Evolutionary conservation across 2,888 invertebrate genomes (phyloP).

Genomic region (Elgonia sp.): DNA sequence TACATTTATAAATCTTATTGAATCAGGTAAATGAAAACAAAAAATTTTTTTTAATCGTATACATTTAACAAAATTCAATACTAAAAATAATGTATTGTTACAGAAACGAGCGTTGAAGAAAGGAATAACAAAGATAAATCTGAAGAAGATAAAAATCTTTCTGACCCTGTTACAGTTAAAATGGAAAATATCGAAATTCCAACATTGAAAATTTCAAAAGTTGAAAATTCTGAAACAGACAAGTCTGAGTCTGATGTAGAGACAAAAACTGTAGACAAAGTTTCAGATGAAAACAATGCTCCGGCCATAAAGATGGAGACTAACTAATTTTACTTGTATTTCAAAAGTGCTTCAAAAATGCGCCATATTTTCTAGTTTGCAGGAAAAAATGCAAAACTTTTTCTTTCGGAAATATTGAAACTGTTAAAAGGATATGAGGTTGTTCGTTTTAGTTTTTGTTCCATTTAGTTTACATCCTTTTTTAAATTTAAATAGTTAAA

Average conservation of each 20-base stretch:
- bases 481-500: no score
- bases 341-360: background rate
- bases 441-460: no score
- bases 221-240: background rate
- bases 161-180: background rate
- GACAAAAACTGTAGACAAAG: background rate
- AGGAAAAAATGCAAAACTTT: no score
- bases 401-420: no score
- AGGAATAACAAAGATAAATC: background rate
- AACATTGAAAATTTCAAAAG: no score
- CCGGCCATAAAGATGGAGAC: background rate
- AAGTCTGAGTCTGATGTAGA: background rate
- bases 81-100: background rate
- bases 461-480: no score
- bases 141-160: background rate
- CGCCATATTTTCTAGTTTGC: conserved; percentile 17
- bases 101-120: background rate
- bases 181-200: background rate
- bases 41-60: background rate
- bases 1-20: conserved; percentile 89
- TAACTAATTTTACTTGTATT: background rate
- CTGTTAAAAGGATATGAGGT: no score
- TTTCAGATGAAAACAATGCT: background rate
- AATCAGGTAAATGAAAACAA: conserved; percentile 84
- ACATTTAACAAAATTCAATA: background rate